Evolutionary conservation across 2,797 vertebrate species (phyloP).

Genomic region (Paramormyrops hopkinsi): DNA sequence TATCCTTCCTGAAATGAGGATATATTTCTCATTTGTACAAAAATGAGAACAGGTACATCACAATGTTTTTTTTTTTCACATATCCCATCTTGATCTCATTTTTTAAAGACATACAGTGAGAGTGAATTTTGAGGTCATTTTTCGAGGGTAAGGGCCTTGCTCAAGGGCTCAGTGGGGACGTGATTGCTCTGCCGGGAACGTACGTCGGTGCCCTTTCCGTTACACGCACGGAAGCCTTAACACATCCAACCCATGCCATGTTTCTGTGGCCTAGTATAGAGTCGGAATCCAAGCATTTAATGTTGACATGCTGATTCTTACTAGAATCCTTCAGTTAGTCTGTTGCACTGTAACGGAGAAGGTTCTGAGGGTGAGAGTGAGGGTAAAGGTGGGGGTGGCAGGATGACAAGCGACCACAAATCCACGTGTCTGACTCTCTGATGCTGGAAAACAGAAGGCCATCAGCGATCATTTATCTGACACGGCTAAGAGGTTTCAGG

Average conservation of each 20-base stretch:
- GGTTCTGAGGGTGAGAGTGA: background rate
- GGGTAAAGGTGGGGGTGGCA: background rate
- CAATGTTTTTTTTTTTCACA: background rate
- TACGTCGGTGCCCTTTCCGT: background rate
- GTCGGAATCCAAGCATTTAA: background rate
- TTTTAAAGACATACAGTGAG: background rate
- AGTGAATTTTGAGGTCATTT: background rate
- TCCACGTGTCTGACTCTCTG: constrained; percentile 14
- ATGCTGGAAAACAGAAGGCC: constrained; percentile 1
- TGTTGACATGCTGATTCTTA: constrained; percentile 18
- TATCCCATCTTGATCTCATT: background rate
- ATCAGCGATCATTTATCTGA: constrained; percentile 19
- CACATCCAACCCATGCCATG: background rate
- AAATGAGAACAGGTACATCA: background rate
- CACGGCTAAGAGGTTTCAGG: constrained; percentile 30
- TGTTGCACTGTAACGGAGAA: background rate
- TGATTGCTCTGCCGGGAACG: background rate
- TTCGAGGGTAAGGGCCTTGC: background rate
- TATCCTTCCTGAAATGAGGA: background rate
- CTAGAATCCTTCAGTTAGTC: constrained; percentile 1
- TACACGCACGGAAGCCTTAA: background rate
- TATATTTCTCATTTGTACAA: background rate
- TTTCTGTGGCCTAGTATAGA: background rate
- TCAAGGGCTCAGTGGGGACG: background rate
- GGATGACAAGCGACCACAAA: background rate